Evolutionary conservation across 2,113 vertebrate species (phyloP), one percentile per base, ranked within the genome.

Genomic region (Plecotus auritus): DNA sequence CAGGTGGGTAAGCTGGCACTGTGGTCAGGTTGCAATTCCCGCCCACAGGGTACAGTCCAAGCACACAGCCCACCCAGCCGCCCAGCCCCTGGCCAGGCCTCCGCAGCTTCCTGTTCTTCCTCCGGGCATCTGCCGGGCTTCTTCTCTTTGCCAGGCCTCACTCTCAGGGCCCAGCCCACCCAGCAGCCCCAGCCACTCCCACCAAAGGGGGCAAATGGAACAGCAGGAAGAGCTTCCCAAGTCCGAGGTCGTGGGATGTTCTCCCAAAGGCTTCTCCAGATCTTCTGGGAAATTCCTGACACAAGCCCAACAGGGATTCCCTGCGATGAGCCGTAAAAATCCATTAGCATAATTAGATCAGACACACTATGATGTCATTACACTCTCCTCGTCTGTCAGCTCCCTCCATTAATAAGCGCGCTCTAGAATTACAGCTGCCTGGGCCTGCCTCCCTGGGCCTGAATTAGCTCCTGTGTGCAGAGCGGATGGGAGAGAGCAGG

Each of bases 341-440:
- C 87, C 82, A 97, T 97, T 96, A 97, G 88, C 93, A 96, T 97
- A 97, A 98, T 97, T 96, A 93, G 95, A 97, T 97, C 96, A 93
- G 88, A 96, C 90, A 88, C 66, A 56, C 95, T 91, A 84, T 82
- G 93, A 95, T 95, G 85, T 93, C 95, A 94, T 97, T 97, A 97
- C 51, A 51, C 45, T 94, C 88, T 91, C 94, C 37, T 90, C 84
- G 49, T n/a, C 94, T 95, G 76, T 91, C 90, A 82, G 93, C 67
- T 92, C 85, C 69, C 88, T 80, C 97, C 95, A 76, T 95, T 97
- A 98, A 96, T 89, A 94, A 97, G 92, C 14, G 2, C 85, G 72
- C 42, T 40, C 69, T 76, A 77, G 35, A 80, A 82, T n/a, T 85
- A 56, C 61, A 90, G 66, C 76, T 85, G 61, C 93, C 92, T 78